Conservation (phyloP, 2,888 invertebrate species). For the Pterostichus madidus region DNA sequence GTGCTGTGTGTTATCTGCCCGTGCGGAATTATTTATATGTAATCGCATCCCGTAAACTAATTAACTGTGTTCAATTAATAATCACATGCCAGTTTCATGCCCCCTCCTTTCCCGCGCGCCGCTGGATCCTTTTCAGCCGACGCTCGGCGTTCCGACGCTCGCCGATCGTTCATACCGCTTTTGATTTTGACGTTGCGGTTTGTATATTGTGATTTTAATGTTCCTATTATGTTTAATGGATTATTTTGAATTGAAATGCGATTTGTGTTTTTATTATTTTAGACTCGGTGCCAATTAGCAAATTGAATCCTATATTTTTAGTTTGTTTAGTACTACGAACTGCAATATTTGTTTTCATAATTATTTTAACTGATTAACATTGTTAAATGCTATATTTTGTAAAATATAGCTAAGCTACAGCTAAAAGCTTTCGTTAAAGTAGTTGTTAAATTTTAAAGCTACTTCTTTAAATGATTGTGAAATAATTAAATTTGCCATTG, state of each 20-base stretch:
- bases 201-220: constrained; percentile 45
- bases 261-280: constrained; percentile 16
- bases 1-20: constrained; percentile 56
- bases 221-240: constrained; percentile 20
- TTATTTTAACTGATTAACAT: too few species aligned
- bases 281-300: background rate
- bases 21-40: constrained; percentile 61
- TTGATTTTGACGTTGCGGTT: constrained; percentile 38
- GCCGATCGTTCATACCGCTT: constrained; percentile 14
- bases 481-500: too few species aligned
- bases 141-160: background rate
- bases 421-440: too few species aligned
- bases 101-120: constrained; percentile 18
- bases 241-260: constrained; percentile 9
- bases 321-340: too few species aligned
- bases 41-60: constrained; percentile 62
- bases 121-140: constrained; percentile 16
- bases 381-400: too few species aligned
- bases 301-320: constrained; percentile 4
- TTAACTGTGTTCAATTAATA: constrained; percentile 62
- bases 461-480: too few species aligned
- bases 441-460: too few species aligned
- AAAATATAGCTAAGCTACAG: too few species aligned
- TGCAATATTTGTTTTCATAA: too few species aligned
- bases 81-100: constrained; percentile 32